These are phyloP conservation scores for Andrena haemorrhoa DNA, from an alignment of 2,888 invertebrate genomes.

Conservation along the genomic window DNA sequence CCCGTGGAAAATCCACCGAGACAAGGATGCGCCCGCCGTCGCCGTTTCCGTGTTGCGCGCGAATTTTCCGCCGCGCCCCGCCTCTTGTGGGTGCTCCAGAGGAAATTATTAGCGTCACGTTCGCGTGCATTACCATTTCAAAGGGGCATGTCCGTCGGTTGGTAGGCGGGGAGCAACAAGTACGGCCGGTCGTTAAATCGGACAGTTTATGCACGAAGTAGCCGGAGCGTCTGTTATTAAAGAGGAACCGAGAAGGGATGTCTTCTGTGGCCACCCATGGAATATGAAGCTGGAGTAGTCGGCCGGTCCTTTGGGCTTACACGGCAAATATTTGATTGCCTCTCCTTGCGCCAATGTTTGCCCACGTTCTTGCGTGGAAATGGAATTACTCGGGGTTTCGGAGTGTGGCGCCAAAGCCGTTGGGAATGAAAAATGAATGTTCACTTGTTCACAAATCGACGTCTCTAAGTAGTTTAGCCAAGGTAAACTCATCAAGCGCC, in stretches of 20 bases:
- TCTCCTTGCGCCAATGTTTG: neutral
- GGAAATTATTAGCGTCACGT: conserved; percentile 44
- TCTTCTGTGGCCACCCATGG: neutral
- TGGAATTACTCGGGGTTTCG: neutral
- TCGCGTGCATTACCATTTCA: conserved; percentile 54
- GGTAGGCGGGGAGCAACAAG: conserved; percentile 49
- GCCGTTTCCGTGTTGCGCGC: neutral
- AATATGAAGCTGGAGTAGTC: conserved; percentile 12
- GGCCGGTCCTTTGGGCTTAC: neutral
- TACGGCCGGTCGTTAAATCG: conserved; percentile 50
- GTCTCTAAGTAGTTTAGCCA: too few relatives aligned
- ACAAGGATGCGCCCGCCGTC: conserved; percentile 9
- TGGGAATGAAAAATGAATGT: too few relatives aligned
- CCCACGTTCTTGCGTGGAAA: neutral
- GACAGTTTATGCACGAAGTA: conserved; percentile 11
- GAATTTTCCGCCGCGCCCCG: neutral
- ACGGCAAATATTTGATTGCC: neutral
- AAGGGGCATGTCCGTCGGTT: conserved; percentile 16
- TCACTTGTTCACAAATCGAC: too few relatives aligned
- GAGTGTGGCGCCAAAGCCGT: too few relatives aligned
- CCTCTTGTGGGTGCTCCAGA: neutral
- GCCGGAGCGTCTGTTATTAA: conserved; percentile 12
- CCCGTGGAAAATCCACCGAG: conserved; percentile 3
- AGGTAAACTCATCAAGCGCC: too few relatives aligned
- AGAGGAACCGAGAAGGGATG: neutral